phyloP scores from a whole-genome alignment of 2,888 invertebrate species.

The Cheilosia vulpina region DNA sequence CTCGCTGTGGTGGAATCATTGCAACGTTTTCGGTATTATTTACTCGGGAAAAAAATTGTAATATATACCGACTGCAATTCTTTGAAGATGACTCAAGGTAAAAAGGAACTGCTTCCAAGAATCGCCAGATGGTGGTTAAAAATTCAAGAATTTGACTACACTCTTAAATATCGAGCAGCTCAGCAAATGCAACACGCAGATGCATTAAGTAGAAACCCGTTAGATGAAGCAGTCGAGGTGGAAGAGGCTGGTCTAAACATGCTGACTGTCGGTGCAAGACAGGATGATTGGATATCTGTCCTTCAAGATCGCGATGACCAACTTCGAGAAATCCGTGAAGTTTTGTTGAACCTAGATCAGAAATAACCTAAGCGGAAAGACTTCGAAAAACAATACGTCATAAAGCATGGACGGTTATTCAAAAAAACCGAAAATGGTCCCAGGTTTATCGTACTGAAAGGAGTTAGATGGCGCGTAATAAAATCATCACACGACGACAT shows the following conservation, averaged over 20 bases:
- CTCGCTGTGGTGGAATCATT: slow-evolving; percentile 69
- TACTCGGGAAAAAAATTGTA: slow-evolving; percentile 60
- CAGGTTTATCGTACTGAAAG: slow-evolving; percentile 19
- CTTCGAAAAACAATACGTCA: no score
- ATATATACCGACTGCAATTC: slow-evolving; percentile 59
- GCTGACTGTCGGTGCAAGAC: not conserved
- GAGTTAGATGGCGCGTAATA: slow-evolving; percentile 35
- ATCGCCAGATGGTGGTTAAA: slow-evolving; percentile 75
- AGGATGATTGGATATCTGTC: slow-evolving; percentile 31
- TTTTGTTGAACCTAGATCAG: not conserved
- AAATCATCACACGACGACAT: not conserved
- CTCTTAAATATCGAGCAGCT: slow-evolving; percentile 62
- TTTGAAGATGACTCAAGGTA: slow-evolving; percentile 40
- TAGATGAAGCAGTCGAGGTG: slow-evolving; percentile 21
- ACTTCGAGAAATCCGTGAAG: not conserved
- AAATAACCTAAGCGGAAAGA: not conserved
- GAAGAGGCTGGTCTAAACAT: slow-evolving; percentile 28
- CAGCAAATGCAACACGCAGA: slow-evolving; percentile 54
- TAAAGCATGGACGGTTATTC: not conserved
- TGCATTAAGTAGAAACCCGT: slow-evolving; percentile 46
- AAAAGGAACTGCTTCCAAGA: slow-evolving; percentile 57
- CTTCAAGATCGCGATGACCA: not conserved
- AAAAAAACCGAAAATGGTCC: not conserved
- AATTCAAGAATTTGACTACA: slow-evolving; percentile 69
- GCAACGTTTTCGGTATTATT: slow-evolving; percentile 67